Evolutionary conservation across 2,888 invertebrate genomes (phyloP).

Genomic region (Keiferia lycopersicella): DNA sequence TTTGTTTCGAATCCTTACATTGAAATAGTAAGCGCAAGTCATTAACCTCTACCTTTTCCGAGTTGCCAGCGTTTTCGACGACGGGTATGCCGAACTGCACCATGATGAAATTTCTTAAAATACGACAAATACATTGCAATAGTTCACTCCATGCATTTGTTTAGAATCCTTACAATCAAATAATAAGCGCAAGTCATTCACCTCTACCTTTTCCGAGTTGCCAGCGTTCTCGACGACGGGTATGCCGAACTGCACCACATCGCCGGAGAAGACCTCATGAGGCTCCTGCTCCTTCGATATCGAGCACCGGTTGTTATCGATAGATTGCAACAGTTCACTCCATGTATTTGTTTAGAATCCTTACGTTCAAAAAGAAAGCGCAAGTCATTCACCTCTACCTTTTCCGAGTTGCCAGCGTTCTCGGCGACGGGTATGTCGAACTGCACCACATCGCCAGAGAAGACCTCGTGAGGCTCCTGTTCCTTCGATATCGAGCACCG

Average conservation of each 20-base stretch:
- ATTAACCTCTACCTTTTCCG: slow-evolving; percentile 60
- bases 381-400: slow-evolving; percentile 46
- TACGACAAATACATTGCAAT: too few relatives aligned
- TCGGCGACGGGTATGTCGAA: slow-evolving; percentile 99
- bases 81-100: slow-evolving; percentile 99
- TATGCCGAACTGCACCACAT: slow-evolving; percentile 99
- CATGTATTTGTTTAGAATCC: too few relatives aligned
- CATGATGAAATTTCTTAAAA: too few relatives aligned
- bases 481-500: slow-evolving; percentile 89
- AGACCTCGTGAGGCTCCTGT: slow-evolving; percentile 93
- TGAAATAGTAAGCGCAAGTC: background rate
- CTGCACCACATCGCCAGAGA: slow-evolving; percentile 98
- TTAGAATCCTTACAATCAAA: too few relatives aligned
- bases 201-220: slow-evolving; percentile 79
- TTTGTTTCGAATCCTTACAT: too few relatives aligned
- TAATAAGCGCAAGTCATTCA: background rate
- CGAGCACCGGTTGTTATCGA: slow-evolving; percentile 92
- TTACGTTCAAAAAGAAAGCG: background rate
- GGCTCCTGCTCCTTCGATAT: slow-evolving; percentile 90
- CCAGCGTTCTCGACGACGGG: slow-evolving; percentile 98
- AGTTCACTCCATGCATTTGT: too few relatives aligned
- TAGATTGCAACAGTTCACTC: too few relatives aligned
- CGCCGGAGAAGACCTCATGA: slow-evolving; percentile 96
- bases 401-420: slow-evolving; percentile 89
- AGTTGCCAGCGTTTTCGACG: slow-evolving; percentile 95